Conservation (phyloP, 2,113 vertebrate species). For the Brevimyrus niger region DNA sequence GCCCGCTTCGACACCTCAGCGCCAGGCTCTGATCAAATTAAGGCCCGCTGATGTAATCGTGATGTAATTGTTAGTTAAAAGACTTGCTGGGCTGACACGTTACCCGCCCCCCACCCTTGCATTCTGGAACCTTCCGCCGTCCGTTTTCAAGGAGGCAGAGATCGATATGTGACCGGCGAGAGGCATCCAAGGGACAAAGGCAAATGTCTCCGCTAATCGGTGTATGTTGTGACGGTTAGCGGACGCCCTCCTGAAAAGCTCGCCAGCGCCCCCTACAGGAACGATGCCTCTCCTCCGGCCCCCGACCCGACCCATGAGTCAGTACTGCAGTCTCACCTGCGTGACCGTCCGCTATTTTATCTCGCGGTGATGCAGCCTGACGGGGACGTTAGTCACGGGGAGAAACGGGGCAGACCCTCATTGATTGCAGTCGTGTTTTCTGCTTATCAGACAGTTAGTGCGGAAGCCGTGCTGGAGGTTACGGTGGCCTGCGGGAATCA, state of each 20-base stretch:
- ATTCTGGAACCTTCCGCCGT: neutral
- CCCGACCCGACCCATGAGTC: conserved; percentile 47
- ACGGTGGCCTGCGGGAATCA: conserved; percentile 1
- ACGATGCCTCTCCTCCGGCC: conserved; percentile 21
- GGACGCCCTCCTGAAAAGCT: neutral
- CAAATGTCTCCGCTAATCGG: neutral
- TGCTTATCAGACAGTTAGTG: conserved; percentile 48
- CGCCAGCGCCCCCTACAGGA: neutral
- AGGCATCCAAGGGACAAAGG: neutral
- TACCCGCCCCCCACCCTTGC: neutral
- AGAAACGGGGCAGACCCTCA: conserved; percentile 35
- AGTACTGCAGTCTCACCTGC: conserved; percentile 26
- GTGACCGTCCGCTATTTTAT: neutral
- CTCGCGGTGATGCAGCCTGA: conserved; percentile 1
- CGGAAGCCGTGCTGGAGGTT: conserved; percentile 41
- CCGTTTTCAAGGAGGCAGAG: neutral
- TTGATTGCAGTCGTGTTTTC: conserved; percentile 35
- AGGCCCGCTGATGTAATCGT: conserved; percentile 26
- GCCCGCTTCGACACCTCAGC: conserved; percentile 29
- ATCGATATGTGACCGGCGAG: neutral
- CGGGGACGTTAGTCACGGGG: conserved; percentile 52
- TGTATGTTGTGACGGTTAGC: too few species aligned
- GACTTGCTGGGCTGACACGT: neutral
- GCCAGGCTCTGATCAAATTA: conserved; percentile 32
- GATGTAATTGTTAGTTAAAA: conserved; percentile 34